These are phyloP conservation scores for Cloeon dipterum DNA, from an alignment of 2,888 invertebrate species.

Conservation along the genomic window DNA sequence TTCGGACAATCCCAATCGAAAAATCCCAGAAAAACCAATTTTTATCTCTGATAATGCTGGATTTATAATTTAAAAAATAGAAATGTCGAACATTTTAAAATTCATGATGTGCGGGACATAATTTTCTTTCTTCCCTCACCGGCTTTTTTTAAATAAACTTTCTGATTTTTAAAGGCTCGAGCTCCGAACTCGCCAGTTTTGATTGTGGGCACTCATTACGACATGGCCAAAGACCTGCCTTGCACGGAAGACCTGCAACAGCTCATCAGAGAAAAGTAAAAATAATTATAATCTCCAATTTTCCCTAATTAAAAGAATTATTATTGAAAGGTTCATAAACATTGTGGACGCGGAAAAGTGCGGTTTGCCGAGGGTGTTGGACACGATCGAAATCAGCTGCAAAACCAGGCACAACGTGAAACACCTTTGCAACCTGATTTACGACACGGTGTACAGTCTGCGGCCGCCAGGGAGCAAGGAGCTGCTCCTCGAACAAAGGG, in stretches of 20 bases:
- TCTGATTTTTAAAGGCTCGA: slow-evolving; percentile 54
- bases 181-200: slow-evolving; percentile 93
- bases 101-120: too few relatives aligned
- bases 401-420: slow-evolving; percentile 76
- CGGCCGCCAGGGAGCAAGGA: slow-evolving; percentile 79
- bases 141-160: too few relatives aligned
- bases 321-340: slow-evolving; percentile 44
- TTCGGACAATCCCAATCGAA: too few relatives aligned
- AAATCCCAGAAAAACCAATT: too few relatives aligned
- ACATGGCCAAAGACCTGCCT: slow-evolving; percentile 43
- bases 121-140: too few relatives aligned
- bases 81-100: background rate
- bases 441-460: slow-evolving; percentile 79
- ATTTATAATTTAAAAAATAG: background rate
- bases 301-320: background rate
- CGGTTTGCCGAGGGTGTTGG: slow-evolving; percentile 78
- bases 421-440: slow-evolving; percentile 72
- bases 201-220: slow-evolving; percentile 91
- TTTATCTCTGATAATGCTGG: slow-evolving; percentile 11
- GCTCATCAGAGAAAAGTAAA: slow-evolving; percentile 45
- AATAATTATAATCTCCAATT: background rate
- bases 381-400: slow-evolving; percentile 78
- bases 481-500: slow-evolving; percentile 71
- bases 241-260: slow-evolving; percentile 67
- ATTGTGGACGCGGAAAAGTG: slow-evolving; percentile 90